phyloP scores from a whole-genome alignment of 2,888 invertebrate species.

The Pycnomerus fuliginosus region DNA sequence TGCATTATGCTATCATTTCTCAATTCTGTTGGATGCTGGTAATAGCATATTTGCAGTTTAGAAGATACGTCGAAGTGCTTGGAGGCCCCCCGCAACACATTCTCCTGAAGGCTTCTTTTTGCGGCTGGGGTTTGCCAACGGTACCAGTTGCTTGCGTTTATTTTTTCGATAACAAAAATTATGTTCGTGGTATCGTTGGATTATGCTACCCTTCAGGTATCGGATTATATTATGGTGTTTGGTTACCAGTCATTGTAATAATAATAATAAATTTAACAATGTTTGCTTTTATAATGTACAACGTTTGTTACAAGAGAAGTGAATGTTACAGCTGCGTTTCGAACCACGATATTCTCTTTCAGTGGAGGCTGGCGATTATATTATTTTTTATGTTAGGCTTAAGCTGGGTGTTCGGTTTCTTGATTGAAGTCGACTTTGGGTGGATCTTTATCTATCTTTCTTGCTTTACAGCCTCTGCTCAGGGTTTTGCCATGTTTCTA shows the following conservation, averaged over 20 bases:
- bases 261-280: constrained; percentile 59
- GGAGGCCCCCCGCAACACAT: constrained; percentile 55
- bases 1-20: constrained; percentile 68
- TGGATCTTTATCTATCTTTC: constrained; percentile 54
- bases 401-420: constrained; percentile 61
- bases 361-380: constrained; percentile 44
- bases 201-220: constrained; percentile 60
- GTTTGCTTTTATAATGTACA: constrained; percentile 60
- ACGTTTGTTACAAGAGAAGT: constrained; percentile 51
- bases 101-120: constrained; percentile 61
- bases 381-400: constrained; percentile 62
- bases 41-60: constrained; percentile 67
- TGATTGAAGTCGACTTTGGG: constrained; percentile 47
- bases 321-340: constrained; percentile 33
- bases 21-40: constrained; percentile 75
- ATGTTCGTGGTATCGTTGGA: constrained; percentile 39
- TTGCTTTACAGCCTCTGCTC: constrained; percentile 57
- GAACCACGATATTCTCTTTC: constrained; percentile 47
- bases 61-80: constrained; percentile 64
- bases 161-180: constrained; percentile 54
- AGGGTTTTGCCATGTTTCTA: constrained; percentile 63
- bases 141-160: constrained; percentile 57
- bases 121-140: constrained; percentile 64
- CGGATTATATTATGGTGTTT: constrained; percentile 58
- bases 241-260: constrained; percentile 58